Evolutionary conservation across 2,113 vertebrate genomes (phyloP).

Genomic region (Elephas maximus): DNA sequence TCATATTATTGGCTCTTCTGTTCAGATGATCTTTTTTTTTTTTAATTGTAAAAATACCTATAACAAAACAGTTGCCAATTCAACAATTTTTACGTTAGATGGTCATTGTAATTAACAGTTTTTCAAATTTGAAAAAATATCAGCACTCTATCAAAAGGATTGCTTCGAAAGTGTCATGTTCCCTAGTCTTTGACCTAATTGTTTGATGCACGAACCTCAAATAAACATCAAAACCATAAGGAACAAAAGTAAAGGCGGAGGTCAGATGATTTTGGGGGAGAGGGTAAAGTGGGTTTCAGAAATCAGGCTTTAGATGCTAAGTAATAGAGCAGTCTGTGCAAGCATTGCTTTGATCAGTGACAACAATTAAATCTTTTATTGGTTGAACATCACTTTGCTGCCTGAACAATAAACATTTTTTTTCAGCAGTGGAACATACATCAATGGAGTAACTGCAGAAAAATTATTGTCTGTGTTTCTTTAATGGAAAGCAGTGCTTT

Average conservation of each 20-base stretch:
- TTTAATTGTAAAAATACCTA: neutral
- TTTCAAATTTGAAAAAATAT: neutral
- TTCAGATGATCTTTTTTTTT: neutral
- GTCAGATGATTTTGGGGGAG: slow-evolving; percentile 78
- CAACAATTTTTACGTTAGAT: neutral
- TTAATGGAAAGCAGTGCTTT: slow-evolving; percentile 23
- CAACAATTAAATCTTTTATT: neutral
- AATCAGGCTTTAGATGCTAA: slow-evolving; percentile 77
- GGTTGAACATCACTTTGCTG: neutral
- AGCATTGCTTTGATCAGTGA: neutral
- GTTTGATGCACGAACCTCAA: slow-evolving; percentile 64
- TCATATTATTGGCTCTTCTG: neutral
- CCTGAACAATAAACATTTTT: slow-evolving; percentile 2
- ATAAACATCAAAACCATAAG: slow-evolving; percentile 59
- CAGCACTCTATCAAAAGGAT: neutral
- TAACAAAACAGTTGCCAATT: neutral
- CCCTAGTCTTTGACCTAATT: slow-evolving; percentile 60
- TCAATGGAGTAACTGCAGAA: neutral
- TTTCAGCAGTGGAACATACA: neutral
- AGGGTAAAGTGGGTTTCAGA: slow-evolving; percentile 59
- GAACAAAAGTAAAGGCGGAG: slow-evolving; percentile 84
- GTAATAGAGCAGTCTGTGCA: slow-evolving; percentile 53
- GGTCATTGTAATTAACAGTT: neutral
- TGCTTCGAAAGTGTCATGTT: slow-evolving; percentile 50
- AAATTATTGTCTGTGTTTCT: neutral